phyloP scores from a whole-genome alignment of 2,888 invertebrate species.

The Lymantria monacha region DNA sequence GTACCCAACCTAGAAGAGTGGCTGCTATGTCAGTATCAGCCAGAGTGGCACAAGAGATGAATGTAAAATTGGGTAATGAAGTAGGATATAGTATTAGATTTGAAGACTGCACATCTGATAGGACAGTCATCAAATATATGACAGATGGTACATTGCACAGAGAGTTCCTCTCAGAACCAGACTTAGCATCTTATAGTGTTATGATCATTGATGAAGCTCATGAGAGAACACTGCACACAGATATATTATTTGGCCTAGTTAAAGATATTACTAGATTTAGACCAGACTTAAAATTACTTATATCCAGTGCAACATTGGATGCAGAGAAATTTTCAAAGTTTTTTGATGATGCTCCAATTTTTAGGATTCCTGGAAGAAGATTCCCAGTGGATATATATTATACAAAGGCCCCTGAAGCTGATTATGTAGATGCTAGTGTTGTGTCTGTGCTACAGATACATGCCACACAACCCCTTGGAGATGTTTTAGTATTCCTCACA shows the following conservation, averaged over 20 bases:
- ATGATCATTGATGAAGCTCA: conserved; percentile 99
- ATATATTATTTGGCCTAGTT: conserved; percentile 98
- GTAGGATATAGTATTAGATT: conserved; percentile 96
- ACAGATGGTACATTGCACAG: conserved; percentile 98
- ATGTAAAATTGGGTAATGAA: conserved; percentile 96
- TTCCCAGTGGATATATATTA: conserved; percentile 99
- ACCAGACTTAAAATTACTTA: conserved; percentile 96
- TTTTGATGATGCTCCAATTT: conserved; percentile 99
- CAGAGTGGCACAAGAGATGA: conserved; percentile 98
- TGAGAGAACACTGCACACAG: conserved; percentile 98
- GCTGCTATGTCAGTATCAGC: conserved; percentile 99
- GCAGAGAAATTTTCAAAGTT: conserved; percentile 99
- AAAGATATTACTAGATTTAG: conserved; percentile 97
- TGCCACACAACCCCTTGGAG: conserved; percentile 97
- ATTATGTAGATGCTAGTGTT: conserved; percentile 99
- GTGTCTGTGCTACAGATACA: conserved; percentile 99
- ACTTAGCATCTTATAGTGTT: conserved; percentile 96
- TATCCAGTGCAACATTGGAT: conserved; percentile 98
- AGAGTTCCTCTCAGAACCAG: conserved; percentile 98
- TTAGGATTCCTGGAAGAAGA: conserved; percentile 97
- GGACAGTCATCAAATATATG: conserved; percentile 99
- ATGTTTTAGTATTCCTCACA: conserved; percentile 97
- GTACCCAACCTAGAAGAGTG: conserved; percentile 98
- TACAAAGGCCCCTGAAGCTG: conserved; percentile 99
- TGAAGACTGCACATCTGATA: conserved; percentile 99